Evolutionary conservation across 2,888 invertebrate species (phyloP).

Genomic region (Paralinhomoeus sp.): DNA sequence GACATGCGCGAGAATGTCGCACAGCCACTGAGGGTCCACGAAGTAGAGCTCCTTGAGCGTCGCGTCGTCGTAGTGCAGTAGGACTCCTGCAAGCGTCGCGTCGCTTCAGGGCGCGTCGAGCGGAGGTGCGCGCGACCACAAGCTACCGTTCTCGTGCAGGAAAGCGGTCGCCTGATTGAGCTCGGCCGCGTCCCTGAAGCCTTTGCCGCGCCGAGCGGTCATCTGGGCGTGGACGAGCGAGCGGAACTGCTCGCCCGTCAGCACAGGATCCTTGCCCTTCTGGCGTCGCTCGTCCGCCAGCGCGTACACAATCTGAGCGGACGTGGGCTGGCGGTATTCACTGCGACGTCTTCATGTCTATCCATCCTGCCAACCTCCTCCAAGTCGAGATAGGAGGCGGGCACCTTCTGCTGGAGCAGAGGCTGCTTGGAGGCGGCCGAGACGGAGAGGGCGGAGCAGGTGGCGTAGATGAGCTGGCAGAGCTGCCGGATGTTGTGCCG

Average conservation of each 20-base stretch:
- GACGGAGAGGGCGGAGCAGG: slow-evolving; percentile 18
- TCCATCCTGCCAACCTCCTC: slow-evolving; percentile 58
- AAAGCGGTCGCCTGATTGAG: slow-evolving; percentile 84
- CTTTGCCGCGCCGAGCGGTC: slow-evolving; percentile 44
- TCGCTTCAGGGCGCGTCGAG: too few relatives aligned
- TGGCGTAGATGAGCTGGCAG: slow-evolving; percentile 58
- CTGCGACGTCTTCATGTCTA: neutral
- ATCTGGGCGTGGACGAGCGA: slow-evolving; percentile 33
- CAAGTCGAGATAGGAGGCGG: slow-evolving; percentile 74
- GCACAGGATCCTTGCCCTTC: slow-evolving; percentile 49
- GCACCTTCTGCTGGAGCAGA: slow-evolving; percentile 71
- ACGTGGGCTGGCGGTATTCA: too few relatives aligned
- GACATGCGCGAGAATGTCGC: slow-evolving; percentile 86
- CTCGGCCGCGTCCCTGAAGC: slow-evolving; percentile 51
- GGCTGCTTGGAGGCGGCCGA: slow-evolving; percentile 74
- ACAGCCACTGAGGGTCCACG: slow-evolving; percentile 90
- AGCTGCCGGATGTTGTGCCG: slow-evolving; percentile 66
- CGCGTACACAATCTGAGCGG: slow-evolving; percentile 37
- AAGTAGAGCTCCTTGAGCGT: slow-evolving; percentile 81
- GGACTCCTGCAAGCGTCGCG: slow-evolving; percentile 44
- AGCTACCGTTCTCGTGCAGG: slow-evolving; percentile 71
- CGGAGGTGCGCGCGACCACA: too few relatives aligned
- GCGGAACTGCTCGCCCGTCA: slow-evolving; percentile 53
- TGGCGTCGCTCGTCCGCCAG: slow-evolving; percentile 47
- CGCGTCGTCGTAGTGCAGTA: slow-evolving; percentile 78